A percentile compares a stretch with the other conserved stretches of the same genome.
These are phyloP conservation scores for Gymnobelideus leadbeateri DNA, from an alignment of 2,113 vertebrate genomes.

Conservation along the genomic window DNA sequence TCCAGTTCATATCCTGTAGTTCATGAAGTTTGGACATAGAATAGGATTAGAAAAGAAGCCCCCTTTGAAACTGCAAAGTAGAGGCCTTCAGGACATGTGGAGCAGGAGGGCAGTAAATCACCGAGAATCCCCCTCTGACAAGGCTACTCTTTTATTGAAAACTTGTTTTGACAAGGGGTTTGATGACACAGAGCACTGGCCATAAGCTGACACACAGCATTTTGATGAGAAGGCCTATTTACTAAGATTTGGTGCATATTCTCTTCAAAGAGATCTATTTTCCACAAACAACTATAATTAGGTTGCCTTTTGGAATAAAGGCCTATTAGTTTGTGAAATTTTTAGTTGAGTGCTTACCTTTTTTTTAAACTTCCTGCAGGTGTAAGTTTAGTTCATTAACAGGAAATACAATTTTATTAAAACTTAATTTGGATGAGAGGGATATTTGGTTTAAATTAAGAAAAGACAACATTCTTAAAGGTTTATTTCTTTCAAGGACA, in stretches of 20 bases:
- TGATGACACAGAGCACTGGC: slow-evolving; percentile 54
- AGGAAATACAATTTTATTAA: slow-evolving; percentile 54
- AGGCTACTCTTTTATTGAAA: slow-evolving; percentile 57
- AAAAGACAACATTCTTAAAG: slow-evolving; percentile 53
- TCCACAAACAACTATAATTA: not conserved
- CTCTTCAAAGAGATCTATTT: not conserved
- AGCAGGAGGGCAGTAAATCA: slow-evolving; percentile 64
- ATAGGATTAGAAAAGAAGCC: slow-evolving; percentile 75
- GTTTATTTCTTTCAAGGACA: slow-evolving; percentile 18
- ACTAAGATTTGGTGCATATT: not conserved
- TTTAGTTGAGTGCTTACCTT: not conserved
- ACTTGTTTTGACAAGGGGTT: slow-evolving; percentile 66
- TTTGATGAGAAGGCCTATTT: slow-evolving; percentile 30
- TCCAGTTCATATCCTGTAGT: slow-evolving; percentile 83
- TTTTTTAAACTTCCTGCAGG: slow-evolving; percentile 60
- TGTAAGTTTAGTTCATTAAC: slow-evolving; percentile 70
- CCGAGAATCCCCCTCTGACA: slow-evolving; percentile 67
- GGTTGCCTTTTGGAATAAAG: not conserved
- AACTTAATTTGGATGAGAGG: slow-evolving; percentile 32
- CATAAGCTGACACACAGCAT: slow-evolving; percentile 43
- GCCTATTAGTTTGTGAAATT: not conserved
- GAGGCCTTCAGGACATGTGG: slow-evolving; percentile 68
- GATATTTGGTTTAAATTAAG: not conserved
- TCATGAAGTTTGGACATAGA: slow-evolving; percentile 75
- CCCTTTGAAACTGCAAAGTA: slow-evolving; percentile 77